phyloP scores from a whole-genome alignment of 2,113 vertebrate genomes.

The Vidua chalybeata region DNA sequence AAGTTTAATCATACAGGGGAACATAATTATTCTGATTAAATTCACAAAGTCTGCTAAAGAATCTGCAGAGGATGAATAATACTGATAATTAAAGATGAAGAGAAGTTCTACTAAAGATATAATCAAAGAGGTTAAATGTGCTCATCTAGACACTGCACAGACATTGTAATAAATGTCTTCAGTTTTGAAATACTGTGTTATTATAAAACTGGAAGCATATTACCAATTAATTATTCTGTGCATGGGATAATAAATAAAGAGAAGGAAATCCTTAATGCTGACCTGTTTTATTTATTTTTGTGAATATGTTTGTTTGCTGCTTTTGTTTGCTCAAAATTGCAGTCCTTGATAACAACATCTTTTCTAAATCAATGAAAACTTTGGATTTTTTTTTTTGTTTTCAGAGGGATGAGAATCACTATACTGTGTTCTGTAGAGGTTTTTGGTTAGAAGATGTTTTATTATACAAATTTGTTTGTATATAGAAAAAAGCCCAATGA shows the following conservation, averaged over 20 bases:
- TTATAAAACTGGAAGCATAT: background rate
- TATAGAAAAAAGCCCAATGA: background rate
- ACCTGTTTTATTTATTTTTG: background rate
- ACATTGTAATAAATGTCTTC: background rate
- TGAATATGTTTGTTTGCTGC: background rate
- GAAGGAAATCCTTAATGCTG: background rate
- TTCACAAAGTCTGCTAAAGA: background rate
- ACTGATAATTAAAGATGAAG: background rate
- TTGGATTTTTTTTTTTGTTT: background rate
- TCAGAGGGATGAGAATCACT: background rate
- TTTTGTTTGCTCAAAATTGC: background rate
- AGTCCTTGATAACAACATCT: background rate
- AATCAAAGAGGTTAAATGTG: slow-evolving; percentile 11
- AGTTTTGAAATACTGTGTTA: background rate
- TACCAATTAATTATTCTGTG: background rate
- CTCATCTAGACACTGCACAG: background rate
- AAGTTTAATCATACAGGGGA: background rate
- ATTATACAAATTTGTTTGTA: background rate
- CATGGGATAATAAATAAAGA: background rate
- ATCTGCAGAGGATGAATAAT: background rate
- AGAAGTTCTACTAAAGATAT: background rate
- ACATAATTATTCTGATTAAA: background rate
- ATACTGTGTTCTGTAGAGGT: background rate
- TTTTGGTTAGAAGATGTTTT: background rate
- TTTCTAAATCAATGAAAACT: background rate